Conservation (phyloP, 2,113 vertebrate species). For the Alligator mississippiensis region DNA sequence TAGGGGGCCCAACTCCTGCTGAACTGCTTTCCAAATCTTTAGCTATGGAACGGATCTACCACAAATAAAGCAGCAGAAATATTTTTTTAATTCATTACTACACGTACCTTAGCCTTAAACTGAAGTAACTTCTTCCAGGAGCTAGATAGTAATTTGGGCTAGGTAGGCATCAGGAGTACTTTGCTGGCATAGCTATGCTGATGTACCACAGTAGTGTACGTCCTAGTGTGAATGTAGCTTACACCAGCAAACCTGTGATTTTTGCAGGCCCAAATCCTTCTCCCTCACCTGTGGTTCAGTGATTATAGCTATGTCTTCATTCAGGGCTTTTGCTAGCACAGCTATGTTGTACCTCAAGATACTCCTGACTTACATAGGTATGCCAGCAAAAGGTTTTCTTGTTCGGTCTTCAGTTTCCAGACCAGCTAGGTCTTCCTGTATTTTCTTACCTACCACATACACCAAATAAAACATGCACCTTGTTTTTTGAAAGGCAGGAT, state of each 20-base stretch:
- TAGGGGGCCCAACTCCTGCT: neutral
- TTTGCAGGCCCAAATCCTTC: neutral
- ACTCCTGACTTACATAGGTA: neutral
- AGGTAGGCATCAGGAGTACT: neutral
- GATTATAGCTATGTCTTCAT: neutral
- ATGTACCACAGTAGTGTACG: neutral
- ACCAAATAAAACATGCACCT: too few relatives aligned
- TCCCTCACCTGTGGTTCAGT: neutral
- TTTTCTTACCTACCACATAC: too few relatives aligned
- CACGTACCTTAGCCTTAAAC: neutral
- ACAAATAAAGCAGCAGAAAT: neutral
- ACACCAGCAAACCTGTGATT: fast-evolving
- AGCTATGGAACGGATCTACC: neutral
- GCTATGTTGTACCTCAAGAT: neutral
- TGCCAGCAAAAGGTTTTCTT: neutral
- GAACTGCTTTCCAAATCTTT: neutral
- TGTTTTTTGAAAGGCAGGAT: too few relatives aligned
- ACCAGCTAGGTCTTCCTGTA: neutral
- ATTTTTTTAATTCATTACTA: neutral
- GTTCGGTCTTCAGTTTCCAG: neutral
- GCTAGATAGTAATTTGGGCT: neutral
- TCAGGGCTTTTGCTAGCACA: neutral
- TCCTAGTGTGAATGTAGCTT: neutral
- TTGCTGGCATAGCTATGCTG: neutral
- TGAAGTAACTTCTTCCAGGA: neutral